Percentiles rank a stretch among this genome's conserved stretches.
phyloP scores from a whole-genome alignment of 2,888 invertebrate genomes.

The Cactoblastis cactorum region DNA sequence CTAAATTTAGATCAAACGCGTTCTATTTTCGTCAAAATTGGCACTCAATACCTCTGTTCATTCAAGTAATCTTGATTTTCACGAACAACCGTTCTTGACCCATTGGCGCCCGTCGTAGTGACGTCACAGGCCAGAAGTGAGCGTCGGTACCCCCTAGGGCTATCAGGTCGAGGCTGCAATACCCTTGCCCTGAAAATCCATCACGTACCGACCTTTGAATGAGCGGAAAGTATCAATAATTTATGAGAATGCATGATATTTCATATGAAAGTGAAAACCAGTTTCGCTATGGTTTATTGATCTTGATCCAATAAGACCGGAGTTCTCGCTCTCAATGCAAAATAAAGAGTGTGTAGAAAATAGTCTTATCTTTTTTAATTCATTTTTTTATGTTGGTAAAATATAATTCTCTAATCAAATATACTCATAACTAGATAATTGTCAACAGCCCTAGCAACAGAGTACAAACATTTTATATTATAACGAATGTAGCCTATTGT shows the following conservation, averaged over 20 bases:
- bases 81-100: background rate
- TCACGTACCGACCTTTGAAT: slow-evolving; percentile 6
- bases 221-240: slow-evolving; percentile 5
- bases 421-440: no score
- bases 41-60: background rate
- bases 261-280: slow-evolving; percentile 7
- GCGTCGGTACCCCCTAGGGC: background rate
- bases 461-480: no score
- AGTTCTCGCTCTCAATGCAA: background rate
- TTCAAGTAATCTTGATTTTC: background rate
- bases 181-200: slow-evolving; percentile 15
- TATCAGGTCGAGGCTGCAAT: slow-evolving; percentile 16
- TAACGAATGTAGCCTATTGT: no score
- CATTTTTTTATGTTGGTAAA: background rate
- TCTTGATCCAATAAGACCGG: slow-evolving; percentile 2
- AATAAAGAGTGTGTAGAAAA: background rate
- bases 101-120: background rate
- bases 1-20: background rate
- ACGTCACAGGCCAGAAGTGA: background rate
- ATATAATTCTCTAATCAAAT: no score
- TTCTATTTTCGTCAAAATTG: background rate
- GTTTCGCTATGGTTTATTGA: slow-evolving; percentile 5
- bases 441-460: no score
- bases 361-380: background rate
- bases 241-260: slow-evolving; percentile 1